Base-by-base conservation (phyloP, 2,888 invertebrate genomes). In the Eupeodes luniger region DNA sequence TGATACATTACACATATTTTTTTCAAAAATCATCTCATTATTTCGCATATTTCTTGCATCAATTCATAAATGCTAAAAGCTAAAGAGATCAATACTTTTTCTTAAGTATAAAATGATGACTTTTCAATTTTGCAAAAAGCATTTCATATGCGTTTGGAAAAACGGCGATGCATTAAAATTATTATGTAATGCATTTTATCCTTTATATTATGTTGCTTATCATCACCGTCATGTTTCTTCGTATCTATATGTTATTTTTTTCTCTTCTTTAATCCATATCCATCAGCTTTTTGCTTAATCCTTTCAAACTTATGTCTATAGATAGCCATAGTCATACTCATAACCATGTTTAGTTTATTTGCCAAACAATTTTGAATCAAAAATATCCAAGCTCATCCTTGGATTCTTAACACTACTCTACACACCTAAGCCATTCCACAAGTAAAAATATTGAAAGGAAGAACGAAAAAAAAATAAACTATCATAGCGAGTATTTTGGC, bases 311-410 rank as follows among this genome's bases (percentile, higher is more conserved):
- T 27, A 27, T 27, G 2, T 27, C 27, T 19, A 4, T 10, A 19
- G 16, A 40, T 40, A 40, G 40, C 9, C 5, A 5, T 40, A 40
- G 40, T 40, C 5, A 40, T 40, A 40, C 9, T 4, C 40, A 27
- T 27, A 40, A 40, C 40, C 40, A 40, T 7, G 27, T 27, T 27
- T 27, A 53, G 55, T 34, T 10, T 59, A 44, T 72, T 72, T 72
- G 47, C 47, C 57, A 59, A 72, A 72, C 57, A 72, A 59, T 72
- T 59, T 72, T 11, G 34, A 72, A 49, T 72, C 44, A 72, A 72
- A 72, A 47, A 34, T 72, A 59, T 12, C 44, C 44, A 47, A 72
- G 72, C 72, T 72, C 34, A 72, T 72, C 72, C 59, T 72, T 72
- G 57, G 44, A 47, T 59, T 44, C 44, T n/a, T 55, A 55, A 40